Percentiles rank a stretch among this genome's conserved stretches.
phyloP scores from a whole-genome alignment of 2,113 vertebrate species.

The Pteronura brasiliensis region DNA sequence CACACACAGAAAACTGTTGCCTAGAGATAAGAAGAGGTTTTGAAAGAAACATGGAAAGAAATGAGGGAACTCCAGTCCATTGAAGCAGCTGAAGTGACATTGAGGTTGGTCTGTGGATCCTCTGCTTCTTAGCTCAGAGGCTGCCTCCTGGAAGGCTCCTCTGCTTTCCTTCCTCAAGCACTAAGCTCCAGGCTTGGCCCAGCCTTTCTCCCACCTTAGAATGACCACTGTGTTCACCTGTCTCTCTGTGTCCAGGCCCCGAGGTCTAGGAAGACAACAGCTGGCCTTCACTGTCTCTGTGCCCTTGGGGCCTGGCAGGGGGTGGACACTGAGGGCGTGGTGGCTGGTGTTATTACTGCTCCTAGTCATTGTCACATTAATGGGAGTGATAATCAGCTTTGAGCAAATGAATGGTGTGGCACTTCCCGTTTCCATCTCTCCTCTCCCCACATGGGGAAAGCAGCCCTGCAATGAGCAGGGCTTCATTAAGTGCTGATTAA shows the following conservation, averaged over 20 bases:
- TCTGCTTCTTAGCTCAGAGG: not conserved
- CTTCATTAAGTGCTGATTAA: slow-evolving; percentile 45
- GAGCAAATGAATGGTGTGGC: not conserved
- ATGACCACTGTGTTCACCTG: not conserved
- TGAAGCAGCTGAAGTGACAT: not conserved
- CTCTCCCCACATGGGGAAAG: not conserved
- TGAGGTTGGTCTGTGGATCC: not conserved
- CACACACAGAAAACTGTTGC: not conserved
- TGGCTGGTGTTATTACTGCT: not conserved
- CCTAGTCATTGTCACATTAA: slow-evolving; percentile 8
- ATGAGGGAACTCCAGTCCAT: not conserved
- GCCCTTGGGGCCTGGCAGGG: not conserved
- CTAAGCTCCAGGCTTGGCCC: not conserved
- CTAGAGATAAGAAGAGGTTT: slow-evolving; percentile 6
- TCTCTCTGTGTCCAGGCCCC: not conserved
- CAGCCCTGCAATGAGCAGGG: not conserved
- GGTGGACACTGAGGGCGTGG: not conserved
- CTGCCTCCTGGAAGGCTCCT: not conserved
- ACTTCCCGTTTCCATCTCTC: not conserved
- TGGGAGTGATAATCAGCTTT: not conserved
- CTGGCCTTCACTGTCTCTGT: not conserved
- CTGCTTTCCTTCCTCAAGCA: not conserved
- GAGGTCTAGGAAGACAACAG: not conserved
- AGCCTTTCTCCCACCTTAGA: too few relatives aligned
- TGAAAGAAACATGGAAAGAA: not conserved